Evolutionary conservation across 2,888 invertebrate genomes (phyloP).

Genomic region (Drosophila bunnanda): DNA sequence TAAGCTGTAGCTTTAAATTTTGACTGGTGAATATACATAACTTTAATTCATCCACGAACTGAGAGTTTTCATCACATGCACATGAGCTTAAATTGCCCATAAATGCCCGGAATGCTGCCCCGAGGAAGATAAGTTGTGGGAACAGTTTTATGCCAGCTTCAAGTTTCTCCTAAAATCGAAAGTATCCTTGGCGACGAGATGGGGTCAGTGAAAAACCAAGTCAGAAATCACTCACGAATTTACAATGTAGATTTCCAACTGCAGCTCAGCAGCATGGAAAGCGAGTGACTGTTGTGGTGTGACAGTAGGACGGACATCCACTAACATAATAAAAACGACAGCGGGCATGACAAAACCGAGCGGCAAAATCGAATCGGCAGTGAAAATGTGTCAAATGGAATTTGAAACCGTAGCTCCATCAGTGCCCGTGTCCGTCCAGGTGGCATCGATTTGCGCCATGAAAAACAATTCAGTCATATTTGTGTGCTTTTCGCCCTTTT

Average conservation of each 20-base stretch:
- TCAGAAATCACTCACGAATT: conserved; percentile 69
- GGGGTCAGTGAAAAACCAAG: conserved; percentile 21
- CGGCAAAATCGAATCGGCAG: conserved; percentile 46
- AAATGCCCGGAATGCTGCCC: conserved; percentile 52
- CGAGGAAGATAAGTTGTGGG: conserved; percentile 17
- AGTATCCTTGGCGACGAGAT: too few species aligned
- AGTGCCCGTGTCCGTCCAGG: conserved; percentile 26
- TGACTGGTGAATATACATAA: conserved; percentile 9
- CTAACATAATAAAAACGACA: conserved; percentile 36
- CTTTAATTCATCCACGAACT: conserved; percentile 19
- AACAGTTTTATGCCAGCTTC: conserved; percentile 48
- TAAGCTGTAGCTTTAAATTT: background rate
- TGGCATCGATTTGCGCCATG: conserved; percentile 52
- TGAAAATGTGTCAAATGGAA: conserved; percentile 72
- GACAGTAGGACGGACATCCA: conserved; percentile 7
- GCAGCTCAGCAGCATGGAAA: conserved; percentile 28
- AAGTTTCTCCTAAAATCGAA: too few species aligned
- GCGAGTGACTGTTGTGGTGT: conserved; percentile 16
- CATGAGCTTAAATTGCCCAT: conserved; percentile 34
- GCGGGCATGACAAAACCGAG: conserved; percentile 26
- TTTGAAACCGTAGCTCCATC: conserved; percentile 56
- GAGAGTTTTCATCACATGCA: conserved; percentile 14
- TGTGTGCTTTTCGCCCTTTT: conserved; percentile 49
- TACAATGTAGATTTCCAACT: conserved; percentile 61
- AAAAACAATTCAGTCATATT: conserved; percentile 76